Conservation (phyloP, 2,797 vertebrate species). For the Taeniopygia guttata region DNA sequence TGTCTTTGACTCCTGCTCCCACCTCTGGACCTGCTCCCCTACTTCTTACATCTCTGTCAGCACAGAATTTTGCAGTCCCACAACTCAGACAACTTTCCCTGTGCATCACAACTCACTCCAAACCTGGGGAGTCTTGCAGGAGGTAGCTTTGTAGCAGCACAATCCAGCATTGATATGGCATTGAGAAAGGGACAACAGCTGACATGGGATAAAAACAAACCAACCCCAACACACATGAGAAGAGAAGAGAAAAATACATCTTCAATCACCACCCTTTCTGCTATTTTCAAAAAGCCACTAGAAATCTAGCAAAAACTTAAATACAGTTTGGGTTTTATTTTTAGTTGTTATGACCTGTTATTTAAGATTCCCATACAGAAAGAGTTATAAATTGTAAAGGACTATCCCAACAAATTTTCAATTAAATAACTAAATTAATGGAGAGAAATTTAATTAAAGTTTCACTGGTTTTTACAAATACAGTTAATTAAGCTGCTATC, state of each 20-base stretch:
- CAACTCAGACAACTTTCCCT: background rate
- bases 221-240: background rate
- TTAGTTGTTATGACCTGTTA: conserved; percentile 16
- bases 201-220: background rate
- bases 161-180: accelerated
- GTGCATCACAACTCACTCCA: background rate
- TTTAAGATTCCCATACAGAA: conserved; percentile 55
- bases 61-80: background rate
- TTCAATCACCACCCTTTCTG: background rate
- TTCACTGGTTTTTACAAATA: conserved; percentile 74
- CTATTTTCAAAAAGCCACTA: background rate
- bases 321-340: background rate
- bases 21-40: background rate
- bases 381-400: conserved; percentile 67
- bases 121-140: background rate
- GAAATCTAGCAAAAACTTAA: conserved; percentile 48
- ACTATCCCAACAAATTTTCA: conserved; percentile 72
- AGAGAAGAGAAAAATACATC: too few relatives aligned
- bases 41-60: background rate
- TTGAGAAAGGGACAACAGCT: background rate
- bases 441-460: conserved; percentile 79
- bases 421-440: conserved; percentile 78
- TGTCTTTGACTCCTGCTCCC: background rate
- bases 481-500: conserved; percentile 77
- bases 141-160: background rate